These are phyloP conservation scores for Drosophila nigrodunni DNA, from an alignment of 1,140 invertebrate genomes.

Conservation along the genomic window DNA sequence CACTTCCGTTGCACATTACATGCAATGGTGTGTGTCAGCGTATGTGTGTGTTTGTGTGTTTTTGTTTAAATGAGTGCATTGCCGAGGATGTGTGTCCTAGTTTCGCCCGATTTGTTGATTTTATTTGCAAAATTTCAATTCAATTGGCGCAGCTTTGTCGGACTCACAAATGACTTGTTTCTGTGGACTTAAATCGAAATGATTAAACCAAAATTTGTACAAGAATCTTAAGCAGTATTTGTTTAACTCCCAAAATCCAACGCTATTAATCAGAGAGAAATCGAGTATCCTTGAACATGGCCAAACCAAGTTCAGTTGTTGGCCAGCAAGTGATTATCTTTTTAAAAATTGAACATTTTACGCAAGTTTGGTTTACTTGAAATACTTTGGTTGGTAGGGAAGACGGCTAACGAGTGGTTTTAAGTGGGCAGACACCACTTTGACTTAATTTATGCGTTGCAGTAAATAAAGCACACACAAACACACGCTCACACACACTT, in stretches of 20 bases:
- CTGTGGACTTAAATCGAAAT: constrained; percentile 44
- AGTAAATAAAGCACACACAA: constrained; percentile 55
- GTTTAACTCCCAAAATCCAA: background rate
- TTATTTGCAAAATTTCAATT: constrained; percentile 51
- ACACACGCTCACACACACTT: constrained; percentile 47
- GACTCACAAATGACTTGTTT: constrained; percentile 22
- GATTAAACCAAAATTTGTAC: constrained; percentile 46
- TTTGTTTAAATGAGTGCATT: constrained; percentile 13
- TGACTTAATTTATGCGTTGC: constrained; percentile 65
- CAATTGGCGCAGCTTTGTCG: constrained; percentile 21
- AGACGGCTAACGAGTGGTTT: constrained; percentile 17
- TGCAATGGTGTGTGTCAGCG: background rate
- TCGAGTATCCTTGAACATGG: constrained; percentile 18
- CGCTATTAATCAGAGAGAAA: constrained; percentile 49
- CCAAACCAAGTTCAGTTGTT: constrained; percentile 10
- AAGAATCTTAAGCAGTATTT: background rate
- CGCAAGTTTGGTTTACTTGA: background rate
- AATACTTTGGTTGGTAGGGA: background rate
- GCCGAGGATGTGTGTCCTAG: constrained; percentile 50
- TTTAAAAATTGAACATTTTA: constrained; percentile 60
- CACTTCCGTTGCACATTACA: constrained; percentile 34
- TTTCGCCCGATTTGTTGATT: constrained; percentile 51
- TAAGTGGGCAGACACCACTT: constrained; percentile 46
- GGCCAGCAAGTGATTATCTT: constrained; percentile 63
- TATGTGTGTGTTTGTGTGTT: background rate